Conservation (phyloP, 1,140 invertebrate species). For the Ceratoteleas bidentatus region DNA sequence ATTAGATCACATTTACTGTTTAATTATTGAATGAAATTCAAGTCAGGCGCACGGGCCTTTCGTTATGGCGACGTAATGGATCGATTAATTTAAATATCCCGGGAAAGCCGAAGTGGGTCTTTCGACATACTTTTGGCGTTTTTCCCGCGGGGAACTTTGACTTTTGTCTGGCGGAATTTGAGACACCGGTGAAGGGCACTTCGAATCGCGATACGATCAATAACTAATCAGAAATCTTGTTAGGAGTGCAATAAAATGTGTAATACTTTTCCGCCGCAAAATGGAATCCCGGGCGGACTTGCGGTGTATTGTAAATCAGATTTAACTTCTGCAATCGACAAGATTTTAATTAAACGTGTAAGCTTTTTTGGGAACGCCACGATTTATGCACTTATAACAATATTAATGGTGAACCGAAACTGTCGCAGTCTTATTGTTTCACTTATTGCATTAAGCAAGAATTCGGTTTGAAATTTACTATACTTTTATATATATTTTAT, state of each 20-base stretch:
- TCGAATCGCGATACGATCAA: constrained; percentile 1
- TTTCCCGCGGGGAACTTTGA: neutral
- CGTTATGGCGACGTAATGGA: neutral
- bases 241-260: constrained; percentile 15
- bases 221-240: constrained; percentile 28
- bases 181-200: neutral
- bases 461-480: no score
- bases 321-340: neutral
- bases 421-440: no score
- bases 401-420: no score
- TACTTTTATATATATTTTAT: no score
- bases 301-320: neutral
- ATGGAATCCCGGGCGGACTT: neutral
- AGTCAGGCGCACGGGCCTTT: neutral
- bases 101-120: neutral
- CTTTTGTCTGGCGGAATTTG: neutral
- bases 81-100: neutral
- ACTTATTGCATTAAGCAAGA: no score
- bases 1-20: constrained; percentile 15
- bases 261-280: constrained; percentile 6
- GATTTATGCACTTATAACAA: no score
- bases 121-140: neutral
- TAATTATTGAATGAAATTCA: constrained; percentile 15
- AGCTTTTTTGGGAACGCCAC: no score
- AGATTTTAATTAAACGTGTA: no score